Conservation (phyloP, 2,888 invertebrate species). For the Drosophila austrosaltans region DNA sequence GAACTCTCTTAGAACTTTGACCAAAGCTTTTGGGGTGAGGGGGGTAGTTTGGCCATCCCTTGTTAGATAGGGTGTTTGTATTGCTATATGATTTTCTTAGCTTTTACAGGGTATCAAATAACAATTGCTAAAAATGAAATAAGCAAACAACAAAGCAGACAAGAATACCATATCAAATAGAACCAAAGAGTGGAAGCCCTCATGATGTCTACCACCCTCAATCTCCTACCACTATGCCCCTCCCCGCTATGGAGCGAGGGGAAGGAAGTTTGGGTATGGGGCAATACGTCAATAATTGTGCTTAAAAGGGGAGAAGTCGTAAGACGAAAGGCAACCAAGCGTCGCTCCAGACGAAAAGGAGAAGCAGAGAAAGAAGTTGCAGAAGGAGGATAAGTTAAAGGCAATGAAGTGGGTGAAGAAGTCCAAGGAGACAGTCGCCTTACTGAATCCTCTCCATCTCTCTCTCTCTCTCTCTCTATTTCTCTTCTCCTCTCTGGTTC, state of each 20-base stretch:
- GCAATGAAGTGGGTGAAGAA: neutral
- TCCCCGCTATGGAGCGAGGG: slow-evolving; percentile 23
- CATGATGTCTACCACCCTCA: neutral
- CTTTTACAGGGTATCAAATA: slow-evolving; percentile 13
- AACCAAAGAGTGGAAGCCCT: slow-evolving; percentile 11
- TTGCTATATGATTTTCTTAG: neutral
- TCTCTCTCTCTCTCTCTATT: neutral
- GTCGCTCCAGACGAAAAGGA: slow-evolving; percentile 6
- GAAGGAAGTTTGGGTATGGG: slow-evolving; percentile 28
- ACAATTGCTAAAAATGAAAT: slow-evolving; percentile 13
- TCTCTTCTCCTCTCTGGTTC: no score
- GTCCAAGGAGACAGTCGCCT: slow-evolving; percentile 21
- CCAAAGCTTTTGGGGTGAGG: neutral
- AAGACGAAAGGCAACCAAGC: slow-evolving; percentile 30
- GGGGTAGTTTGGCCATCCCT: neutral
- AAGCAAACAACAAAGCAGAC: slow-evolving; percentile 7
- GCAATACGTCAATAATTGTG: slow-evolving; percentile 75
- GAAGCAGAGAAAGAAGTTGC: slow-evolving; percentile 1
- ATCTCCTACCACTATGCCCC: neutral
- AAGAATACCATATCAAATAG: slow-evolving; percentile 10
- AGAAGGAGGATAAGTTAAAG: neutral
- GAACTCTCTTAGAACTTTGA: neutral
- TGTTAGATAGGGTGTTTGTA: neutral
- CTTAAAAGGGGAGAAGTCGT: slow-evolving; percentile 56
- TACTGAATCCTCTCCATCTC: slow-evolving; percentile 19